These are phyloP conservation scores for Macroteleia sp. DNA, from an alignment of 2,888 invertebrate species.

Conservation along the genomic window DNA sequence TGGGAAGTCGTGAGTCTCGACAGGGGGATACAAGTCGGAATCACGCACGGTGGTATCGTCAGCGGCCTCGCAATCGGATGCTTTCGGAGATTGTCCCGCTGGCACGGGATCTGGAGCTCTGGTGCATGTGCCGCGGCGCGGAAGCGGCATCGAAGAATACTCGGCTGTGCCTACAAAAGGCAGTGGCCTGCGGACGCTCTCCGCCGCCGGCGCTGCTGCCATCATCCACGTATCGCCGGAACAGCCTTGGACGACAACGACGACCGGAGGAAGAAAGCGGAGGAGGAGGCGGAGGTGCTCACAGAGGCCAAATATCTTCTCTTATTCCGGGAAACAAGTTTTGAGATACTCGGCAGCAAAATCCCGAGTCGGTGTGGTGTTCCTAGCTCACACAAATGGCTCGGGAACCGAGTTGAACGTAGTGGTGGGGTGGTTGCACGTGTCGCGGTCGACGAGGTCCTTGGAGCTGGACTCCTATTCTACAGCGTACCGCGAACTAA, in stretches of 20 bases:
- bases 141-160: conserved; percentile 65
- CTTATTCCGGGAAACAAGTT: conserved; percentile 41
- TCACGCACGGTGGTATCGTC: conserved; percentile 57
- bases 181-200: conserved; percentile 59
- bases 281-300: conserved; percentile 36
- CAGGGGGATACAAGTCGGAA: conserved; percentile 74
- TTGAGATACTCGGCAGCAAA: conserved; percentile 38
- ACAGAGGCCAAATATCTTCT: conserved; percentile 19
- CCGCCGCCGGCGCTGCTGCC: conserved; percentile 52
- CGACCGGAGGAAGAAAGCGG: conserved; percentile 38
- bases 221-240: conserved; percentile 57
- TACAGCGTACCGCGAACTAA: conserved; percentile 28
- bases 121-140: conserved; percentile 67
- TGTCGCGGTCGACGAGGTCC: conserved; percentile 25
- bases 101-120: conserved; percentile 54
- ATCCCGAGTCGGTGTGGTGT: conserved; percentile 32
- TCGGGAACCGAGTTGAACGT: conserved; percentile 17
- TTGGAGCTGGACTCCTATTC: conserved; percentile 58
- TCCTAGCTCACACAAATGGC: conserved; percentile 40
- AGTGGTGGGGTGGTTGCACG: conserved; percentile 36
- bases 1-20: conserved; percentile 81
- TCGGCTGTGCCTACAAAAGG: conserved; percentile 59
- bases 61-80: conserved; percentile 68
- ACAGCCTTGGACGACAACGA: conserved; percentile 60
- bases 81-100: conserved; percentile 68